Conservation (phyloP, 2,113 vertebrate species). For the Mustela lutreola region DNA sequence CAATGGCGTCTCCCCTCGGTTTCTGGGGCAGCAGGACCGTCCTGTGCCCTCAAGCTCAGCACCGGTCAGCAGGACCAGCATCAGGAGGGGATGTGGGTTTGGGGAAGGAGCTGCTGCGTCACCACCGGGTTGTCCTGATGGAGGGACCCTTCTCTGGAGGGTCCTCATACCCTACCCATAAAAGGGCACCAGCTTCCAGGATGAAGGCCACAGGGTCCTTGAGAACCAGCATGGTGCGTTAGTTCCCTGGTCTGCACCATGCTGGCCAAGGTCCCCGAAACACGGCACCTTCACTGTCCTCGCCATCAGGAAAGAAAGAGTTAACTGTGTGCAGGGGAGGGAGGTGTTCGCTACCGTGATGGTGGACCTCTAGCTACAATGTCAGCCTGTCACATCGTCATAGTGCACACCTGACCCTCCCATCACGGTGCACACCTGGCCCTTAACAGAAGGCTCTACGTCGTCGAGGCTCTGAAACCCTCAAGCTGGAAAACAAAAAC, state of each 20-base stretch:
- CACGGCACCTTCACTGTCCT: background rate
- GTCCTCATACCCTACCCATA: background rate
- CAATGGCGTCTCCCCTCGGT: background rate
- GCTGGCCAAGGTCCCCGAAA: too few relatives aligned
- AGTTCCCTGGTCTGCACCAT: too few relatives aligned
- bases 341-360: too few relatives aligned
- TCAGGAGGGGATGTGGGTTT: background rate
- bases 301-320: background rate
- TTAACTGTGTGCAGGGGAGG: too few relatives aligned
- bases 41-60: background rate
- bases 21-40: background rate
- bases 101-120: background rate
- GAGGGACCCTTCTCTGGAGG: background rate
- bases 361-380: too few relatives aligned
- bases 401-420: background rate
- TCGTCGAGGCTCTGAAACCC: background rate
- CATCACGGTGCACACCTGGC: background rate
- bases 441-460: too few relatives aligned
- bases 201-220: fast-evolving
- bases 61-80: too few relatives aligned
- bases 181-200: background rate
- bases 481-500: background rate
- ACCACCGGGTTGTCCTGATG: background rate
- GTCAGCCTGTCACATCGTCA: too few relatives aligned
- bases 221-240: too few relatives aligned